Evolutionary conservation across 2,888 invertebrate genomes (phyloP).

Genomic region (Noctua fimbriata): DNA sequence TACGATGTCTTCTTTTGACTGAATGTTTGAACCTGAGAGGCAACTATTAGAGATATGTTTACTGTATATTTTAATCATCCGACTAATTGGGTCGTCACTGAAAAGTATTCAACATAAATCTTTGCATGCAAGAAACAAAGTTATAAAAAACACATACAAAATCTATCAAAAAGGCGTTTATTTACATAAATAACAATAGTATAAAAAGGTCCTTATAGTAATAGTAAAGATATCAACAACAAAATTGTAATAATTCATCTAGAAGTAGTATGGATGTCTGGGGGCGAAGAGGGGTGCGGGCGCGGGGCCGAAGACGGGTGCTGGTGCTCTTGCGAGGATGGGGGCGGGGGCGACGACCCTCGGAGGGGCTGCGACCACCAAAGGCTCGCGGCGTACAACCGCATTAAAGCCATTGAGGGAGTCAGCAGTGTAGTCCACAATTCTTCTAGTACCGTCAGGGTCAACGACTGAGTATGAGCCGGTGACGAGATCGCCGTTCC

Average conservation of each 20-base stretch:
- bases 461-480: conserved; percentile 90
- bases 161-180: conserved; percentile 76
- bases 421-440: conserved; percentile 90
- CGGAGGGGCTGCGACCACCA: conserved; percentile 77
- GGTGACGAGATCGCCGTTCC: conserved; percentile 90
- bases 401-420: conserved; percentile 90
- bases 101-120: background rate
- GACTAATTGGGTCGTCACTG: background rate
- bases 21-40: background rate
- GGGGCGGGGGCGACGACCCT: conserved; percentile 76
- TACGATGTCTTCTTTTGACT: background rate
- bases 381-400: conserved; percentile 89
- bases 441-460: conserved; percentile 90
- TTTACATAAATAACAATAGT: conserved; percentile 86
- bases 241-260: conserved; percentile 89
- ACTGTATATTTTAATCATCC: background rate
- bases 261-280: conserved; percentile 83
- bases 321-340: conserved; percentile 67
- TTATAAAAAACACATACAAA: conserved; percentile 12
- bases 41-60: background rate
- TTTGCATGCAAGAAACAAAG: background rate
- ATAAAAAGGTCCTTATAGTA: conserved; percentile 78
- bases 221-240: conserved; percentile 81
- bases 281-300: conserved; percentile 75
- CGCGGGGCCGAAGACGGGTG: conserved; percentile 69